These are phyloP conservation scores for Drosophila bocki DNA, from an alignment of 1,140 invertebrate genomes.

Conservation along the genomic window DNA sequence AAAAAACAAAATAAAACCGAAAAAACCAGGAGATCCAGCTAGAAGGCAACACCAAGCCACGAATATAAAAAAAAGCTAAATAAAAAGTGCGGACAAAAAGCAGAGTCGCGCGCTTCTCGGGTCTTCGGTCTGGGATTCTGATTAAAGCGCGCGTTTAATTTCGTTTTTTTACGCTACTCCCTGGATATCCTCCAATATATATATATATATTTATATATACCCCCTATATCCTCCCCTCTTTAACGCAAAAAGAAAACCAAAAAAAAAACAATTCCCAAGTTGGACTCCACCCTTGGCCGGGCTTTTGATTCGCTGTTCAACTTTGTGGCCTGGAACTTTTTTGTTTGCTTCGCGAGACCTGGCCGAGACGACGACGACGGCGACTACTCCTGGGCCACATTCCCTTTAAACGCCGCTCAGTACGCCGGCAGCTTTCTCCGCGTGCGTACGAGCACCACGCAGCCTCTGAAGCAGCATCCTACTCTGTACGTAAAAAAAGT, in stretches of 20 bases:
- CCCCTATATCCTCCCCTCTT: slow-evolving; percentile 10
- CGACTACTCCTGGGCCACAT: slow-evolving; percentile 60
- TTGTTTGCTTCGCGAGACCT: slow-evolving; percentile 36
- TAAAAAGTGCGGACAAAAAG: slow-evolving; percentile 46
- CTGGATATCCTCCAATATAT: slow-evolving; percentile 23
- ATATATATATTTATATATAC: slow-evolving; percentile 4
- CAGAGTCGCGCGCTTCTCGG: slow-evolving; percentile 39
- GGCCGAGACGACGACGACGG: slow-evolving; percentile 21
- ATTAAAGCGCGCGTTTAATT: slow-evolving; percentile 83
- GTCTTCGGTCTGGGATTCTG: slow-evolving; percentile 57
- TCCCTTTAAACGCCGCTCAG: slow-evolving; percentile 70
- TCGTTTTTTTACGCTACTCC: slow-evolving; percentile 83
- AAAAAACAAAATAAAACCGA: slow-evolving; percentile 1
- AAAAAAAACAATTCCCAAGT: slow-evolving; percentile 36
- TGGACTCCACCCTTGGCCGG: slow-evolving; percentile 49
- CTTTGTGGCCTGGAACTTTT: slow-evolving; percentile 45
- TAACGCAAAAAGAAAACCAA: background rate
- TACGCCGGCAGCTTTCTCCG: slow-evolving; percentile 81
- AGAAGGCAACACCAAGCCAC: slow-evolving; percentile 28
- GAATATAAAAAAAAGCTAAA: slow-evolving; percentile 36
- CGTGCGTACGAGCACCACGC: slow-evolving; percentile 65
- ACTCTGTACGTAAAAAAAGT: slow-evolving; percentile 31
- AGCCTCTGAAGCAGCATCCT: slow-evolving; percentile 36
- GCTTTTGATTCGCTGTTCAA: slow-evolving; percentile 63
- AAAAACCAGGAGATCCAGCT: slow-evolving; percentile 10